Percentiles rank a stretch among this genome's conserved stretches.
phyloP scores from a whole-genome alignment of 2,888 invertebrate genomes.

The Drosophila percnosoma region DNA sequence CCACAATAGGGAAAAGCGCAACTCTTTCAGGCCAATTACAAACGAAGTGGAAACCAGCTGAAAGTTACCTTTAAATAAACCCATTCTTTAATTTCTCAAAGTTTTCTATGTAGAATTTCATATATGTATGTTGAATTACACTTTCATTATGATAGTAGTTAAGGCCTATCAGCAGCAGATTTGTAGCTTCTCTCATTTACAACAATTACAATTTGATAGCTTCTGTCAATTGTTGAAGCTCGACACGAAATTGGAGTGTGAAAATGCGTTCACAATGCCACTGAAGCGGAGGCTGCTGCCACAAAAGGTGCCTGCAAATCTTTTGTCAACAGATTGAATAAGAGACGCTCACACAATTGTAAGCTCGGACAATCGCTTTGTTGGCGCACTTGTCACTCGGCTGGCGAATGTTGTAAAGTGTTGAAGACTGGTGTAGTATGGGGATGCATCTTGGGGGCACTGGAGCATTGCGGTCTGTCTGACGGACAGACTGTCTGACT shows the following conservation, averaged over 20 bases:
- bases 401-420: conserved; percentile 11
- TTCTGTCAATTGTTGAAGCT: conserved; percentile 47
- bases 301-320: conserved; percentile 63
- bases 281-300: conserved; percentile 23
- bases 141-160: conserved; percentile 14
- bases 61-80: conserved; percentile 54
- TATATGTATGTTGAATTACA: conserved; percentile 28
- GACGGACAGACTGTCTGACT: conserved; percentile 17
- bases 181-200: conserved; percentile 24
- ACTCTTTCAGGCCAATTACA: conserved; percentile 47
- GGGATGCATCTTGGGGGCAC: conserved; percentile 57
- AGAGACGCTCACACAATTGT: conserved; percentile 47
- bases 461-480: conserved; percentile 61
- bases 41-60: conserved; percentile 36
- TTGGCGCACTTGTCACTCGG: conserved; percentile 16
- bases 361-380: conserved; percentile 61
- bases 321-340: conserved; percentile 74
- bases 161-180: conserved; percentile 12
- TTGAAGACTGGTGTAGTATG: conserved; percentile 9
- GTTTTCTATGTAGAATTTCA: conserved; percentile 45
- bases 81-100: conserved; percentile 34
- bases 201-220: conserved; percentile 34
- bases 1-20: conserved; percentile 59
- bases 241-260: conserved; percentile 75
- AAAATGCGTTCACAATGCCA: conserved; percentile 73